These are phyloP conservation scores for Drosophila greeni DNA, from an alignment of 2,888 invertebrate genomes.

Conservation along the genomic window DNA sequence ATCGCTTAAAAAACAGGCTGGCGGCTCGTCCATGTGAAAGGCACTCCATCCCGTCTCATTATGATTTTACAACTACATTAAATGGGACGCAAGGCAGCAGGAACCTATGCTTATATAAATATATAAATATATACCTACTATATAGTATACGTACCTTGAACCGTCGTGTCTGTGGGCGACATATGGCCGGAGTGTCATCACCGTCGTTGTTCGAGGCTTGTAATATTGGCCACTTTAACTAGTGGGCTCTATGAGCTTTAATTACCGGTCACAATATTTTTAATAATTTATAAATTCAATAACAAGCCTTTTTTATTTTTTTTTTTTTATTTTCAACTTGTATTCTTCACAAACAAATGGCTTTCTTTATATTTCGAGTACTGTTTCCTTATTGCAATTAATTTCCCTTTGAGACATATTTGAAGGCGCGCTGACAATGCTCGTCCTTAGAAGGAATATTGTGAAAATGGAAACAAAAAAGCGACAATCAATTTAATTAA, in stretches of 20 bases:
- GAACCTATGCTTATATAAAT: background rate
- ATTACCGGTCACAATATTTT: conserved; percentile 3
- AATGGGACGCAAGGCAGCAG: conserved; percentile 15
- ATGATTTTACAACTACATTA: conserved; percentile 54
- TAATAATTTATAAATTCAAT: background rate
- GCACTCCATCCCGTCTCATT: conserved; percentile 32
- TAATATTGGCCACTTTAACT: conserved; percentile 21
- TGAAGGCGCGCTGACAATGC: conserved; percentile 14
- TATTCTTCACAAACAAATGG: background rate
- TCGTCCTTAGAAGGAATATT: conserved; percentile 8
- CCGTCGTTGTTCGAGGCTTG: conserved; percentile 15
- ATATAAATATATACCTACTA: too few relatives aligned
- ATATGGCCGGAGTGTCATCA: conserved; percentile 22
- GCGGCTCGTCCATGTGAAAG: conserved; percentile 17
- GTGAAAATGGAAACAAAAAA: conserved; percentile 59
- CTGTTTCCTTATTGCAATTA: conserved; percentile 19
- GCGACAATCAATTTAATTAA: conserved; percentile 74
- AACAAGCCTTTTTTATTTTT: background rate
- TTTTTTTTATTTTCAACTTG: background rate
- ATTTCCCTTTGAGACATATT: conserved; percentile 17
- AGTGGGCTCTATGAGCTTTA: background rate
- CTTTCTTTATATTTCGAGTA: background rate
- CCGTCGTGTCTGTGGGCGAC: conserved; percentile 19
- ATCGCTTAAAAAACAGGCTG: conserved; percentile 41
- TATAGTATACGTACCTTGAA: background rate